Evolutionary conservation across 1,140 invertebrate species (phyloP).

Genomic region (Macrobrachium nipponense): DNA sequence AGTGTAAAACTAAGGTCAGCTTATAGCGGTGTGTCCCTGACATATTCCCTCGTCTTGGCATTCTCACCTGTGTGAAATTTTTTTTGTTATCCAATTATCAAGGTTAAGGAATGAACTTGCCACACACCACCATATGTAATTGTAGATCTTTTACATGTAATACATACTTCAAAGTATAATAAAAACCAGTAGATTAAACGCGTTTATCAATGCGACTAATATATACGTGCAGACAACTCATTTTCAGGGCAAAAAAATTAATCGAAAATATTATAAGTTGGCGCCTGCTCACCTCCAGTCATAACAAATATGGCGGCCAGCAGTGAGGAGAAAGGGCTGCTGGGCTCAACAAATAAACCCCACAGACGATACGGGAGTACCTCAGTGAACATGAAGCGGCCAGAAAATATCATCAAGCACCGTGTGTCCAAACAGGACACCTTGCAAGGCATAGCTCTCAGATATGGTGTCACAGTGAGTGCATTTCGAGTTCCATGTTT

Average conservation of each 20-base stretch:
- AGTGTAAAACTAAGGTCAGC: no score
- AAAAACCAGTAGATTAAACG: no score
- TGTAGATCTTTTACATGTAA: no score
- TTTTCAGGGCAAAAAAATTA: not conserved
- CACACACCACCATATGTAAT: no score
- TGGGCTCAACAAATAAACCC: slow-evolving; percentile 55
- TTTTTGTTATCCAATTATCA: no score
- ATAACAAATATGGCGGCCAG: slow-evolving; percentile 58
- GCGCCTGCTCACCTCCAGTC: slow-evolving; percentile 34
- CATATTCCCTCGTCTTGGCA: no score
- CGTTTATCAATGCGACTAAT: not conserved
- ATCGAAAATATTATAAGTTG: slow-evolving; percentile 11
- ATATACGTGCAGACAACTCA: not conserved
- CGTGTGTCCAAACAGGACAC: slow-evolving; percentile 63
- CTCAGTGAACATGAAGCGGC: slow-evolving; percentile 64
- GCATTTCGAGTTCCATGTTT: not conserved
- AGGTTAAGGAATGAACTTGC: no score
- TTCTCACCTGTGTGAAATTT: no score
- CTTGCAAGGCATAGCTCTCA: slow-evolving; percentile 61
- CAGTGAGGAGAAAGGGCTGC: slow-evolving; percentile 64
- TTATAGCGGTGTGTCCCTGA: no score
- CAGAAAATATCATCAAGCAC: slow-evolving; percentile 61
- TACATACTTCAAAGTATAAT: no score
- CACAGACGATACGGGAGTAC: slow-evolving; percentile 64
- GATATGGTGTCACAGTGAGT: slow-evolving; percentile 64